Percentiles rank a stretch among this genome's conserved stretches.
These are phyloP conservation scores for Myrmophylax atrothorax DNA, from an alignment of 2,113 vertebrate genomes.

Conservation along the genomic window DNA sequence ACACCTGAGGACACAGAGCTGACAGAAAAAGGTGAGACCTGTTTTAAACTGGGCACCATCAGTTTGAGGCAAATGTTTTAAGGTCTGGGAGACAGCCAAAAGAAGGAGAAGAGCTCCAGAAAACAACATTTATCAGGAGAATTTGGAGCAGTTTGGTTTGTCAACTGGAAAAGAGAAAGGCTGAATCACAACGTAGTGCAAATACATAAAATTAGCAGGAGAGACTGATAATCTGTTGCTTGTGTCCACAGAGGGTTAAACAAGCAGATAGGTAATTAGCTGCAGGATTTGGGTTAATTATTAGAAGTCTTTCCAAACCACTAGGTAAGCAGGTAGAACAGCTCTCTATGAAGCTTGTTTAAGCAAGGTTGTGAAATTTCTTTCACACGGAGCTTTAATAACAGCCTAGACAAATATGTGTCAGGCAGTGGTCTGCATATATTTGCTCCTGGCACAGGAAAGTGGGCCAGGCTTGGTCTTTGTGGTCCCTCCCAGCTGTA, in stretches of 20 bases:
- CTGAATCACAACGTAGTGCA: background rate
- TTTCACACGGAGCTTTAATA: constrained; percentile 52
- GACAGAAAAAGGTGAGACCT: background rate
- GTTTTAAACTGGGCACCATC: background rate
- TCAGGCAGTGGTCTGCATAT: background rate
- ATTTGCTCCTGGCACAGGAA: background rate
- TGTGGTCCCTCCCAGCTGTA: constrained; percentile 45
- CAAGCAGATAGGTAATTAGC: constrained; percentile 28
- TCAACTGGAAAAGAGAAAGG: background rate
- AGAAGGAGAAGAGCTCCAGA: background rate
- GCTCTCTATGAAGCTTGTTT: constrained; percentile 50
- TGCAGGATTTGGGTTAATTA: constrained; percentile 50
- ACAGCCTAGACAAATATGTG: constrained; percentile 6
- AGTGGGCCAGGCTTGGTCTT: background rate
- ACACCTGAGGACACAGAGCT: background rate
- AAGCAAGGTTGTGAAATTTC: constrained; percentile 47
- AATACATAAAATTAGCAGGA: constrained; percentile 19
- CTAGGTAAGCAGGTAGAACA: constrained; percentile 53
- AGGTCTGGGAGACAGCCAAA: background rate
- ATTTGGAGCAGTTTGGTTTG: background rate
- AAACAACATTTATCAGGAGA: background rate
- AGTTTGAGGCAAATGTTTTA: background rate
- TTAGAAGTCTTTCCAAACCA: constrained; percentile 63
- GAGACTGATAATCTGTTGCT: background rate
- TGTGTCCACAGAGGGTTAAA: constrained; percentile 42